Conservation (phyloP, 2,797 vertebrate species). For the Acanthurus leucopareius region DNA sequence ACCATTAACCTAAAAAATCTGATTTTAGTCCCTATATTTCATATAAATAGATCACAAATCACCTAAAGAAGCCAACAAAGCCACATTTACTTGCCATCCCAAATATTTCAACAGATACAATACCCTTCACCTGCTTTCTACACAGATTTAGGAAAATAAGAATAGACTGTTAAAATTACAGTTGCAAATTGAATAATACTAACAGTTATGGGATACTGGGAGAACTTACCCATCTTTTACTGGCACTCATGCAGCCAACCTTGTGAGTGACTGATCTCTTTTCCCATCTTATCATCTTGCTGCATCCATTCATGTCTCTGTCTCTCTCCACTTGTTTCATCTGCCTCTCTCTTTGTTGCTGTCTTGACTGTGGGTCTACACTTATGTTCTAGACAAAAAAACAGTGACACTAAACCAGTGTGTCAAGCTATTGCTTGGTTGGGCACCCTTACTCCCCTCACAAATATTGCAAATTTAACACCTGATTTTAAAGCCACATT, state of each 20-base stretch:
- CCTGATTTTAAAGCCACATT: neutral
- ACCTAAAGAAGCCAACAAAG: neutral
- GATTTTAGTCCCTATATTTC: neutral
- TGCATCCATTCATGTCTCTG: neutral
- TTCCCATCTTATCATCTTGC: neutral
- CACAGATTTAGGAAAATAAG: neutral
- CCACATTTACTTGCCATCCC: neutral
- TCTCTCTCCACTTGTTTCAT: constrained; percentile 1
- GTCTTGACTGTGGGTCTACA: neutral
- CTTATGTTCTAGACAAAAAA: neutral
- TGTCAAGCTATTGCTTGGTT: neutral
- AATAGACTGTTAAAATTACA: neutral
- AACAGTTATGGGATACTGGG: neutral
- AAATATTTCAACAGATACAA: neutral
- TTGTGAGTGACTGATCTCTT: neutral
- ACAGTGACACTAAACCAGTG: neutral
- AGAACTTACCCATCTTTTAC: neutral
- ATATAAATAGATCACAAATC: neutral
- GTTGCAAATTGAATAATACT: neutral
- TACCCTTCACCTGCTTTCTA: neutral
- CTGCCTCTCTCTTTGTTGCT: neutral
- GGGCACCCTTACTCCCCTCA: neutral
- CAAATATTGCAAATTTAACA: neutral
- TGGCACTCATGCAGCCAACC: neutral
- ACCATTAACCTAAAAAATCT: neutral